Evolutionary conservation across 2,888 invertebrate species (phyloP), one percentile per base, ranked within the genome.

Genomic region (Heteromurus nitidus): DNA sequence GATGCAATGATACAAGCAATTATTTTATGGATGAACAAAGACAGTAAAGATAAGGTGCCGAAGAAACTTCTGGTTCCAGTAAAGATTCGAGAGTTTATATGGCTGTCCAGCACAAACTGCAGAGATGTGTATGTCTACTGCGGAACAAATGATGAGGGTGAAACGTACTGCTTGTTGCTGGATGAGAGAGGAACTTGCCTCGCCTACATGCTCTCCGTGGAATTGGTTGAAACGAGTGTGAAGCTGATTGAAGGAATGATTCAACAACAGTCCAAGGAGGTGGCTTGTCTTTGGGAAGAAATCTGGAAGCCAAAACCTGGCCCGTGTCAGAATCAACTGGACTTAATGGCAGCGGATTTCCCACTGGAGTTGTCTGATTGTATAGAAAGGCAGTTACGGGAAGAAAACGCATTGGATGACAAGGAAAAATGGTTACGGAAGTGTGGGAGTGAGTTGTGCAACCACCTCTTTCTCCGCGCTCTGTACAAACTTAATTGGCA

Each of bases 1-100:
- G 83, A 83, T 20, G 76, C 80, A 9, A 80, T 83, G 80, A 28
- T 83, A 18, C 83, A 83, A 53, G 55, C 83, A 0, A 58, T 70
- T n/a, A 68, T 72, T 53, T 36, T 75, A 2, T 64, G 31, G 22
- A 36, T 22, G 2, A 65, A 31, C n/a, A 75, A 75, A 31, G 22
- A 28, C 47, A n/a, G n/a, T n/a, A n/a, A n/a, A n/a, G 42, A 69
- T 13, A 42, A 18, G 3, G 36, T 72, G 26, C 60, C 65, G 1
- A 58, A 73, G 16, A 68, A 82, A 36, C 80, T 82, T 3, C 65
- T 80, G 2, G 80, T 82, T 13, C 82, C 82, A 1, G 24, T 82
- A 7, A 31, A 30, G 9, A 80, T 82, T 16, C 36, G 50, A 24
- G 67, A 82, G 36, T 82, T 75, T 72, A 22, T 22, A 31, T 80